Percentiles rank a stretch among this genome's conserved stretches.
Conservation (phyloP, 2,113 vertebrate species). For the Brachyistius frenatus region DNA sequence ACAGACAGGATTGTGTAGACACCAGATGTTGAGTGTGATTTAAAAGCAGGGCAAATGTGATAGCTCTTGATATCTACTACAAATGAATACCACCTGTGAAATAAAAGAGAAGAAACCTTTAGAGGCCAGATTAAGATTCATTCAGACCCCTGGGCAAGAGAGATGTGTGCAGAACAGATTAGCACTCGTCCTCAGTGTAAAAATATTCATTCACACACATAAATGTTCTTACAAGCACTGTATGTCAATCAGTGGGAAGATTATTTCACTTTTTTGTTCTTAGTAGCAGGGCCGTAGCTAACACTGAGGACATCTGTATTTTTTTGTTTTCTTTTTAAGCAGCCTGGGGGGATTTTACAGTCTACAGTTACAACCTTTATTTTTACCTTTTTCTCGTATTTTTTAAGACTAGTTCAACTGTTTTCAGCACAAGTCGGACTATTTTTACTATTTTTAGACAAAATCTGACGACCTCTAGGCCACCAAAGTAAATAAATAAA, state of each 20-base stretch:
- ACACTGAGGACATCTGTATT: too few relatives aligned
- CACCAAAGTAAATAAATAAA: too few relatives aligned
- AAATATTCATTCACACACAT: background rate
- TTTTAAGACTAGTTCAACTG: background rate
- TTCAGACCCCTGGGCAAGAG: conserved; percentile 16
- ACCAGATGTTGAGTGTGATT: conserved; percentile 74
- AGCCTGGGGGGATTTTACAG: too few relatives aligned
- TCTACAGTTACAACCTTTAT: too few relatives aligned
- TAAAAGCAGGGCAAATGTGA: conserved; percentile 63
- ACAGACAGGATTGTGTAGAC: conserved; percentile 64
- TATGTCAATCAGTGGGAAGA: background rate
- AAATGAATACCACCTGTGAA: conserved; percentile 42
- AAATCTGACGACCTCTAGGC: background rate
- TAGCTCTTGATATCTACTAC: conserved; percentile 23
- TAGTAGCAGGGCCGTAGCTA: too few relatives aligned
- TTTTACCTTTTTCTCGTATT: too few relatives aligned
- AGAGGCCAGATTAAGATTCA: conserved; percentile 43
- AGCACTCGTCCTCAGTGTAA: conserved; percentile 14
- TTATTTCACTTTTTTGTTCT: background rate
- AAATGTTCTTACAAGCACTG: conserved; percentile 17
- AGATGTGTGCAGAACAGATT: conserved; percentile 25
- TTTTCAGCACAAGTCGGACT: background rate
- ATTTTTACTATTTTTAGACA: background rate
- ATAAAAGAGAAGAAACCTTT: conserved; percentile 46
- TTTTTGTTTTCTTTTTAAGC: background rate